These are phyloP conservation scores for Brachionus calyciflorus DNA, from an alignment of 1,140 invertebrate genomes.

Conservation along the genomic window DNA sequence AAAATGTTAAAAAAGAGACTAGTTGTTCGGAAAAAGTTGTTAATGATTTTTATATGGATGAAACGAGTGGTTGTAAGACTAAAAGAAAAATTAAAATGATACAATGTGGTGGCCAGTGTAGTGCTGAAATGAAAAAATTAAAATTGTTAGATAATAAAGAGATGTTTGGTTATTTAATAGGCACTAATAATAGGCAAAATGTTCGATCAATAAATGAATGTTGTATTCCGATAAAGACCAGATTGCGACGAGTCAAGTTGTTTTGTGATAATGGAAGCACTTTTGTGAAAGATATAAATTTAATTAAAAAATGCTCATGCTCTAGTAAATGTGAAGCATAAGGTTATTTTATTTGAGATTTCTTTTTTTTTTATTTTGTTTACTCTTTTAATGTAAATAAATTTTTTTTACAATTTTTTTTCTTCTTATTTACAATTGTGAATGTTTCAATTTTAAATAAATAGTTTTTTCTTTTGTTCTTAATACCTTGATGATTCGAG, in stretches of 20 bases:
- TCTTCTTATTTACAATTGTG: too few species aligned
- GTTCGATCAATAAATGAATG: slow-evolving; percentile 66
- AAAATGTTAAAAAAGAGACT: slow-evolving; percentile 5
- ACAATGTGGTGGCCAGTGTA: slow-evolving; percentile 52
- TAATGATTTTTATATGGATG: slow-evolving; percentile 54
- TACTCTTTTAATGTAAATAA: too few species aligned
- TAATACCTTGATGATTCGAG: too few species aligned
- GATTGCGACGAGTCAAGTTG: slow-evolving; percentile 84
- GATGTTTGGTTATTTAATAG: neutral
- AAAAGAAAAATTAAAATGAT: slow-evolving; percentile 53
- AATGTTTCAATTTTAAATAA: too few species aligned
- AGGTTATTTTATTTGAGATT: too few species aligned
- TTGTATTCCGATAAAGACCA: slow-evolving; percentile 81
- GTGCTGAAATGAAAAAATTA: neutral
- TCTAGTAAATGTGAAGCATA: slow-evolving; percentile 51
- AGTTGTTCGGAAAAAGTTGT: slow-evolving; percentile 52
- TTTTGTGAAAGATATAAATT: slow-evolving; percentile 90
- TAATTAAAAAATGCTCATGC: slow-evolving; percentile 78
- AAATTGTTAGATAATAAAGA: neutral
- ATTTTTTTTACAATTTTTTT: too few species aligned
- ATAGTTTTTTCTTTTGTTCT: too few species aligned
- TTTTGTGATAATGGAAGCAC: slow-evolving; percentile 85
- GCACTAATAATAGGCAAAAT: slow-evolving; percentile 14
- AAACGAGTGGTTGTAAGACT: slow-evolving; percentile 54
- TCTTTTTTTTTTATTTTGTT: too few species aligned